phyloP scores from a whole-genome alignment of 2,888 invertebrate species.

The Phyto melanocephala region DNA sequence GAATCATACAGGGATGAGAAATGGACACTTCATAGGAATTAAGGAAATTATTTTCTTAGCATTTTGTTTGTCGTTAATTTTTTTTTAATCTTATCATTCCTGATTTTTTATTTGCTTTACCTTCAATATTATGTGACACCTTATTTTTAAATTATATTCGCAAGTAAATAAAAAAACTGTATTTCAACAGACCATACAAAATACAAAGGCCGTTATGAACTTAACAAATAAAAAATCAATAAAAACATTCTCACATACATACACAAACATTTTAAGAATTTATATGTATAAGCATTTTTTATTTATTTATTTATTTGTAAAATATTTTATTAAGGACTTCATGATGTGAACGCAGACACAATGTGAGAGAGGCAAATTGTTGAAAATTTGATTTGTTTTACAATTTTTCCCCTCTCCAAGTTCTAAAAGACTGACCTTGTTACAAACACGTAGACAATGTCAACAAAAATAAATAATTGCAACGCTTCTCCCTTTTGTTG shows the following conservation, averaged over 20 bases:
- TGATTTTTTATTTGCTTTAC: too few relatives aligned
- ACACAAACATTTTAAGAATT: constrained; percentile 3
- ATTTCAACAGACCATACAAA: too few relatives aligned
- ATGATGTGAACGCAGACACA: background rate
- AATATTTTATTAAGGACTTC: background rate
- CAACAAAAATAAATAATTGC: constrained; percentile 57
- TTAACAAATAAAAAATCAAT: constrained; percentile 10
- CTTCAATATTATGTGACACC: too few relatives aligned
- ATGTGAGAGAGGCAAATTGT: background rate
- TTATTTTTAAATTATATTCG: too few relatives aligned
- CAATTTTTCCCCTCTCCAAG: background rate
- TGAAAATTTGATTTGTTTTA: background rate
- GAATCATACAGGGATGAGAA: too few relatives aligned
- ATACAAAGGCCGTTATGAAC: too few relatives aligned
- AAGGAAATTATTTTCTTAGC: too few relatives aligned
- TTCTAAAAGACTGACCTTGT: constrained; percentile 40
- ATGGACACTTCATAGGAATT: too few relatives aligned
- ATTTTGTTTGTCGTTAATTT: too few relatives aligned
- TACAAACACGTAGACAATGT: constrained; percentile 55
- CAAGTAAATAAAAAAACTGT: too few relatives aligned
- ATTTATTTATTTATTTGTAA: background rate
- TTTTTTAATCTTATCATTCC: too few relatives aligned
- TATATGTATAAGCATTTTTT: background rate
- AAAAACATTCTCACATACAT: background rate
- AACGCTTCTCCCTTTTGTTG: constrained; percentile 7